Percentiles rank a stretch among this genome's conserved stretches.
These are phyloP conservation scores for Coremacera marginata DNA, from an alignment of 2,888 invertebrate species.

Conservation along the genomic window DNA sequence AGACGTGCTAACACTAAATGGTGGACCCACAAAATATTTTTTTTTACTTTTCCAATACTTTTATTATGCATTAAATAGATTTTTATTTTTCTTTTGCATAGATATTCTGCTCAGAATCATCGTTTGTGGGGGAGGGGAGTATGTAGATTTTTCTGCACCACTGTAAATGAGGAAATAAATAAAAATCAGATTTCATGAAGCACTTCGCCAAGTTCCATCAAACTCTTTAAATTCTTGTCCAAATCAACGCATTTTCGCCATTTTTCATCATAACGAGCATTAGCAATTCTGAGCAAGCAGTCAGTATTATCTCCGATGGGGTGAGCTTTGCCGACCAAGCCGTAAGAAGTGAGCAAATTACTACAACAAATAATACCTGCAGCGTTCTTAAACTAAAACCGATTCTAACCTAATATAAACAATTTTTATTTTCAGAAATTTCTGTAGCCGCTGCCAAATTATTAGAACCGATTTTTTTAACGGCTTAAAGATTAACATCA, in stretches of 20 bases:
- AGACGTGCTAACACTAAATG: too few species aligned
- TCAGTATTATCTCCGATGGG: slow-evolving; percentile 6
- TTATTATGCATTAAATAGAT: too few species aligned
- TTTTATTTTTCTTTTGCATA: too few species aligned
- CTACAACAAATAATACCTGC: slow-evolving; percentile 4
- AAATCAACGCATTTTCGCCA: slow-evolving; percentile 27
- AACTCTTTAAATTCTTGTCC: slow-evolving; percentile 11
- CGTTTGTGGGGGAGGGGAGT: too few species aligned
- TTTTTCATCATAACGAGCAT: slow-evolving; percentile 29
- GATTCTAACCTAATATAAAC: neutral
- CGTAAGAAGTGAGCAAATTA: neutral
- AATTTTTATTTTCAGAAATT: slow-evolving; percentile 30
- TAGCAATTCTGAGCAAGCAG: slow-evolving; percentile 3
- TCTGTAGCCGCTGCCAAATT: slow-evolving; percentile 5
- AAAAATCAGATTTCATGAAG: too few species aligned
- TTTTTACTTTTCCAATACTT: too few species aligned
- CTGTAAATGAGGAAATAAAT: too few species aligned
- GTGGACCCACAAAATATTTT: too few species aligned
- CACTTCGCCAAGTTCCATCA: too few species aligned
- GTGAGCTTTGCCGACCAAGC: slow-evolving; percentile 6
- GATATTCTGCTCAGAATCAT: too few species aligned
- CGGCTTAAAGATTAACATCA: slow-evolving; percentile 20
- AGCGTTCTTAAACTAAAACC: slow-evolving; percentile 18
- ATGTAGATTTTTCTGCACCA: too few species aligned
- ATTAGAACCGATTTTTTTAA: slow-evolving; percentile 19